Base-by-base conservation (phyloP, 2,797 vertebrate genomes). In the Falco rusticolus region DNA sequence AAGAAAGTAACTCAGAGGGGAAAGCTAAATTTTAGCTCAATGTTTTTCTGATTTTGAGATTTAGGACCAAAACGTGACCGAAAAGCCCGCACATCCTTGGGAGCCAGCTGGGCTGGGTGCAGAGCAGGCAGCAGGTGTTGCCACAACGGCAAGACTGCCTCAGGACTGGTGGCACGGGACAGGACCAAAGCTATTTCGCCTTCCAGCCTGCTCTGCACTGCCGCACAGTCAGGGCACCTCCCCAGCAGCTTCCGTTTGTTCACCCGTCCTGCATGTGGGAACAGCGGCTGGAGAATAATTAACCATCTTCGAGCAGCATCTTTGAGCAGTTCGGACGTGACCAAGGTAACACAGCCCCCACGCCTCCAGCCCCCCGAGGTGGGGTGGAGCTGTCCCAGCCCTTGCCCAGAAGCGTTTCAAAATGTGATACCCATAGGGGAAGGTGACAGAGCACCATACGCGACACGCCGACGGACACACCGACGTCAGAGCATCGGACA, bases 231-330 rank as follows among this genome's bases (percentile, higher is more conserved):
- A 0, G 0, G 31, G n/a, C 68, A 47, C 69, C 53, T 22, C 29
- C 48, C 60, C 1, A 0, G 41, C 3, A 15, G 7, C 54, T 19
- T 39, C 7, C 1, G 11, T 14, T 41, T 8, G 0, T 77, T 11
- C 0, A 1, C 15, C 59, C 2, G 0, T 57, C 81, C 85, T 24
- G 70, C 48, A 7, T 1, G 1, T 3, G 3, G 53, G 57, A 76
- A 6, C 6, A 21, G 31, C 6, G 2, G 22, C 28, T 9, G 3
- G 29, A 34, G 72, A 25, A 9, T 3, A 13, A 17, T 3, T 11
- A 61, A 25, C 54, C 28, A 3, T 5, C 39, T 15, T 9, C 6
- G 54, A 56, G 66, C 13, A 0, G 24, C 1, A 28, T 7, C 66
- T 31, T n/a, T 3, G 25, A 31, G 61, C 53, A 5, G 21, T 6